Percentiles rank a stretch among this genome's conserved stretches.
These are phyloP conservation scores for Stegana nigrithorax DNA, from an alignment of 2,888 invertebrate species.

Conservation along the genomic window DNA sequence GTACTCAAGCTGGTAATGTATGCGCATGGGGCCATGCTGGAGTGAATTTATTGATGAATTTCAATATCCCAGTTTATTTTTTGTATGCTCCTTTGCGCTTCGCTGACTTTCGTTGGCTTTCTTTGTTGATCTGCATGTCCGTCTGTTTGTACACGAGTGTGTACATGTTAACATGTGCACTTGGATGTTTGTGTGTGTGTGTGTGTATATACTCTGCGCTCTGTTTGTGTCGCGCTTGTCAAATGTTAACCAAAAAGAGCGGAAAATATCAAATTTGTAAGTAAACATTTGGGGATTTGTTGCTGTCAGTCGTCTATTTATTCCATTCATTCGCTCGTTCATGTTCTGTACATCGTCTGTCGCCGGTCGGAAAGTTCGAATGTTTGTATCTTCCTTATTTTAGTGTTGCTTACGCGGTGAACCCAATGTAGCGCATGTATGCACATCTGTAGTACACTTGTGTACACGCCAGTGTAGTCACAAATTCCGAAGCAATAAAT, in stretches of 20 bases:
- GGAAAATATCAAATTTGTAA: conserved; percentile 13
- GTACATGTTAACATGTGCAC: background rate
- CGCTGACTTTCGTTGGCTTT: background rate
- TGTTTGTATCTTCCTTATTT: no score
- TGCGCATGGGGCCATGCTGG: background rate
- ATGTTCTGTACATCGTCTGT: no score
- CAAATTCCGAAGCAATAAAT: conserved; percentile 7
- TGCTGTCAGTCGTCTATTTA: conserved; percentile 6
- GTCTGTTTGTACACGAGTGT: background rate
- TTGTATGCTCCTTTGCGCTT: background rate
- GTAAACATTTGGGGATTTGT: conserved; percentile 17
- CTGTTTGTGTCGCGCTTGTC: background rate
- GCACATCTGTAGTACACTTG: background rate
- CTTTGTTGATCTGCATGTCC: no score
- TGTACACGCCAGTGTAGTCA: background rate
- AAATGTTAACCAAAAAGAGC: conserved; percentile 11
- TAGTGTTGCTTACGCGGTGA: no score
- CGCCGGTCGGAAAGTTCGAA: no score
- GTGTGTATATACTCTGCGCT: no score
- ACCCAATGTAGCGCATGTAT: no score
- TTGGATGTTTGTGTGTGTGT: background rate
- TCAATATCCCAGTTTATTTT: background rate
- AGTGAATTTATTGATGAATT: conserved; percentile 7
- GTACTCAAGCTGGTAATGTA: background rate
- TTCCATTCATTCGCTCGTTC: background rate